Evolutionary conservation across 53 echinoderm and acorn worm genomes (phyloP).

Genomic region (Antedon mediterranea): DNA sequence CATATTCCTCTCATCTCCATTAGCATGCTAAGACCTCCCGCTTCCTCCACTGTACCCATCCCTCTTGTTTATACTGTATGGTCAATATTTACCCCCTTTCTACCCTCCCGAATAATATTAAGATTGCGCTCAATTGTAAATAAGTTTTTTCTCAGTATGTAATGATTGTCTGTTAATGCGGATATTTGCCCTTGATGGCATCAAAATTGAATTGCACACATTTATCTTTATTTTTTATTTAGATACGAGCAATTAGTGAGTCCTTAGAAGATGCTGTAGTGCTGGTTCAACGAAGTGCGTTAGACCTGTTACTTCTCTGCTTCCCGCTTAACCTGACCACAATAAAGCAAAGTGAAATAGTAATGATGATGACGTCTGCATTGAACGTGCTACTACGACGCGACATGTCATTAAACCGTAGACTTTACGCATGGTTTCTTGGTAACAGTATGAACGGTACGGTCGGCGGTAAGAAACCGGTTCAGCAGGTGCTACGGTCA

Average conservation of each 20-base stretch:
- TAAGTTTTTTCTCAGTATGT: too few relatives aligned
- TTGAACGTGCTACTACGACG: slow-evolving; percentile 76
- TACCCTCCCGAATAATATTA: too few relatives aligned
- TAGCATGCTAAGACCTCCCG: too few relatives aligned
- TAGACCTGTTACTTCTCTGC: slow-evolving; percentile 71
- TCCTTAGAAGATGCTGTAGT: slow-evolving; percentile 71
- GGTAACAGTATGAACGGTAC: slow-evolving; percentile 34
- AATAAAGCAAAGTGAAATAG: slow-evolving; percentile 28
- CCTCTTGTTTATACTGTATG: too few relatives aligned
- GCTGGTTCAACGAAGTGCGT: slow-evolving; percentile 72
- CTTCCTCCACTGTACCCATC: too few relatives aligned
- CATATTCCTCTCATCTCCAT: too few relatives aligned
- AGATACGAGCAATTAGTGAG: slow-evolving; percentile 77
- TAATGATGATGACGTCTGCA: slow-evolving; percentile 49
- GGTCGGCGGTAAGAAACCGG: neutral
- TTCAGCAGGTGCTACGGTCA: neutral
- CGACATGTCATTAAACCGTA: slow-evolving; percentile 93
- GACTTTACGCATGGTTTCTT: slow-evolving; percentile 80
- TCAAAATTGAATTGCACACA: too few relatives aligned
- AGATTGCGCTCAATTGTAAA: too few relatives aligned
- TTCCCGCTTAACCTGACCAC: slow-evolving; percentile 52
- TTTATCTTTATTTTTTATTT: neutral
- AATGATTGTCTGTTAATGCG: too few relatives aligned
- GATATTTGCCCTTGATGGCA: too few relatives aligned
- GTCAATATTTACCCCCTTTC: too few relatives aligned